Percentiles rank a stretch among this genome's conserved stretches.
These are phyloP conservation scores for Chamaedrilus cognettii DNA, from an alignment of 2,888 invertebrate species.

Conservation along the genomic window DNA sequence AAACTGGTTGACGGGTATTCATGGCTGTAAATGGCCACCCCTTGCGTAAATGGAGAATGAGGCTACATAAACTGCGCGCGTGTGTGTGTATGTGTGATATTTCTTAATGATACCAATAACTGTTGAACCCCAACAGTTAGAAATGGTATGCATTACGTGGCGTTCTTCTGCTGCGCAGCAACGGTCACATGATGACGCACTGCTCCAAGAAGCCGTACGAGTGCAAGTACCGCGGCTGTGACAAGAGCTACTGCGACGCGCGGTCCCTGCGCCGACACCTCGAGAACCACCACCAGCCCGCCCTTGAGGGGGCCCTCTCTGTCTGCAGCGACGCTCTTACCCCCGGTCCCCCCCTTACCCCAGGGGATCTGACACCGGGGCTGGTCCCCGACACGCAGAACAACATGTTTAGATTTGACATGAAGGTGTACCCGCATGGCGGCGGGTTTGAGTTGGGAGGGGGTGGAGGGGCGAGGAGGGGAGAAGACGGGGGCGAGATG, in stretches of 20 bases:
- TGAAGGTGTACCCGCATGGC: background rate
- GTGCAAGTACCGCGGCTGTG: constrained; percentile 94
- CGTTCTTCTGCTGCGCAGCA: no score
- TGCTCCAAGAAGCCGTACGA: constrained; percentile 97
- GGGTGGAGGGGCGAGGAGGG: constrained; percentile 33
- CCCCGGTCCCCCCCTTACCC: background rate
- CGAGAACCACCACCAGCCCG: constrained; percentile 67
- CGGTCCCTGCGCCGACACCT: constrained; percentile 90
- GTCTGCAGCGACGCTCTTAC: no score
- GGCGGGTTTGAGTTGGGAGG: constrained; percentile 46
- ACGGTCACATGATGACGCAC: constrained; percentile 98
- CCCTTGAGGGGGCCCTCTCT: no score
- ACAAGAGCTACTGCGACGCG: constrained; percentile 97
- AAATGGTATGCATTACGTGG: no score
- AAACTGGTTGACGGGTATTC: no score
- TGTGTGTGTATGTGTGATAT: no score
- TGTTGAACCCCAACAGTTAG: no score
- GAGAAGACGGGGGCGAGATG: no score
- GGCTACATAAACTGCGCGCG: no score
- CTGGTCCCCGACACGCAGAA: constrained; percentile 1
- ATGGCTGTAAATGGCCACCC: no score
- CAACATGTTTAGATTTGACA: constrained; percentile 7
- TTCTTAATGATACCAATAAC: no score
- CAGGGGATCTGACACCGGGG: background rate
- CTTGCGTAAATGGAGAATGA: no score